These are phyloP conservation scores for Opisthocomus hoazin DNA, from an alignment of 2,113 vertebrate species.

Conservation along the genomic window DNA sequence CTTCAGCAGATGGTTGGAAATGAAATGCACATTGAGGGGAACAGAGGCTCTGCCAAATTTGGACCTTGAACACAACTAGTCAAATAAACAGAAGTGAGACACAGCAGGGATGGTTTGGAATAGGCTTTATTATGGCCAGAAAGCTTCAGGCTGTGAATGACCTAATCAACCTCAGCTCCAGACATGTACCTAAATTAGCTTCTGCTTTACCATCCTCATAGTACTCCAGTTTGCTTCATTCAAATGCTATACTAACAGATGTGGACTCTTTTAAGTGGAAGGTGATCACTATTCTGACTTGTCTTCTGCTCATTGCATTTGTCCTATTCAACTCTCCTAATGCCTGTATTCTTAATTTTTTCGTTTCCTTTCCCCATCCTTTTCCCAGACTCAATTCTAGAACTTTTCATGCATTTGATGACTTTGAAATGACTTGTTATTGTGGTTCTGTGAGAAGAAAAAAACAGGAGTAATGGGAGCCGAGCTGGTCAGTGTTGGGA, in stretches of 20 bases:
- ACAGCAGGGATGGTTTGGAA: conserved; percentile 7
- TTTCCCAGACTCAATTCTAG: not conserved
- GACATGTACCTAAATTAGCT: not conserved
- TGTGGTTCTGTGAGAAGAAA: not conserved
- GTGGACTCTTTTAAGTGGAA: not conserved
- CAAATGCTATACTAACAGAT: not conserved
- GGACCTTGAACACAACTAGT: conserved; percentile 6
- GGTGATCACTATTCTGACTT: not conserved
- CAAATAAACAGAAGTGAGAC: conserved; percentile 46
- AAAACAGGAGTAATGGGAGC: not conserved
- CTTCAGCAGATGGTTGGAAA: conserved; percentile 61
- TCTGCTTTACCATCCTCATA: not conserved
- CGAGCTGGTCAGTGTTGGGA: not conserved
- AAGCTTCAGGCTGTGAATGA: conserved; percentile 44
- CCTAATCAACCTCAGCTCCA: conserved; percentile 3
- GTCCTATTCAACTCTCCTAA: not conserved
- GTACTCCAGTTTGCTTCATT: not conserved
- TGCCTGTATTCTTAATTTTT: not conserved
- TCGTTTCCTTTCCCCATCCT: not conserved
- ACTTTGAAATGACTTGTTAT: not conserved
- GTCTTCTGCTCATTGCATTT: not conserved
- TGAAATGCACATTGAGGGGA: conserved; percentile 12
- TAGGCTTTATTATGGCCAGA: conserved; percentile 1
- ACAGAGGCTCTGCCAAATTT: conserved; percentile 30
- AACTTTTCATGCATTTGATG: not conserved